Percentiles rank a stretch among this genome's conserved stretches.
Conservation (phyloP, 2,888 invertebrate species). For the Holacanthella duospinosa region DNA sequence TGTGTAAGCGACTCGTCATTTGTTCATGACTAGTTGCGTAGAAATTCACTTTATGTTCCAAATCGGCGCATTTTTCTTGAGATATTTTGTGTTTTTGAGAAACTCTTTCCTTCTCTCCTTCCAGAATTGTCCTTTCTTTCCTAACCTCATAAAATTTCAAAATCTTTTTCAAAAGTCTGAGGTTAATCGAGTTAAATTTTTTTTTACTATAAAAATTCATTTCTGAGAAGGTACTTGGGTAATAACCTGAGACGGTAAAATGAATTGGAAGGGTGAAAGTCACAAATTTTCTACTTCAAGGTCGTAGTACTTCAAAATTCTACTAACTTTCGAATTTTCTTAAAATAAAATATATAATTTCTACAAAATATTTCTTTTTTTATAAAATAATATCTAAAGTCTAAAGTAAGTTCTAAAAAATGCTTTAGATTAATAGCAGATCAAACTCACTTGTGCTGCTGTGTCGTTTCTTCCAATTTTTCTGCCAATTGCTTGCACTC, state of each 20-base stretch:
- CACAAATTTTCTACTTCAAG: too few species aligned
- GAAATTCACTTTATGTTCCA: conserved; percentile 38
- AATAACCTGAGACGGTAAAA: too few species aligned
- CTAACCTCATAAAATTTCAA: conserved; percentile 43
- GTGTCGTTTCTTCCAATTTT: conserved; percentile 78
- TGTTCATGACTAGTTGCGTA: conserved; percentile 33
- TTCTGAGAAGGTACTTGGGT: too few species aligned
- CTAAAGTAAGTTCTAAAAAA: not conserved
- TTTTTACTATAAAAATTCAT: not conserved
- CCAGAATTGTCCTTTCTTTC: conserved; percentile 52
- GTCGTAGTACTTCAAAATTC: too few species aligned
- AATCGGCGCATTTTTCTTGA: conserved; percentile 52
- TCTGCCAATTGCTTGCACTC: conserved; percentile 80
- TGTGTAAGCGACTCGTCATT: conserved; percentile 31
- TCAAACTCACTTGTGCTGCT: conserved; percentile 70
- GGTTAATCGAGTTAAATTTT: too few species aligned
- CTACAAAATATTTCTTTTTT: too few species aligned
- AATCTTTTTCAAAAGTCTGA: too few species aligned
- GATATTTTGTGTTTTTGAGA: conserved; percentile 52
- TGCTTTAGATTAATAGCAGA: conserved; percentile 2
- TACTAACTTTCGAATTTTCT: too few species aligned
- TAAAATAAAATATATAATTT: too few species aligned
- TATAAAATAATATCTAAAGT: too few species aligned
- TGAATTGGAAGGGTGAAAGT: too few species aligned
- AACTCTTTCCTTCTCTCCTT: conserved; percentile 52